These are phyloP conservation scores for Notolabrus celidotus DNA, from an alignment of 2,797 vertebrate species.

Conservation along the genomic window DNA sequence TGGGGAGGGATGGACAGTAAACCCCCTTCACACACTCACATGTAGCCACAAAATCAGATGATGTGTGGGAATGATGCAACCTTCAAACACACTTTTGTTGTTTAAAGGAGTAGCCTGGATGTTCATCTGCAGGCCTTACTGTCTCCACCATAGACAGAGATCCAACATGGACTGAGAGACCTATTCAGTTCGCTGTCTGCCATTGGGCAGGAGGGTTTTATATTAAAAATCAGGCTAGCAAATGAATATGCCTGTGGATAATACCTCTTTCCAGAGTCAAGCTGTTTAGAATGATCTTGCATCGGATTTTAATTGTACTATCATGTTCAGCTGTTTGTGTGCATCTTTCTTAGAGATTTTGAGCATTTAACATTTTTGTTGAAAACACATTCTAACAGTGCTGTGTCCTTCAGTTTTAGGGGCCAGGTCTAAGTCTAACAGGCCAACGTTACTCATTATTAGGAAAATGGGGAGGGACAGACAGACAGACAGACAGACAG, in stretches of 20 bases:
- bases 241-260: not conserved
- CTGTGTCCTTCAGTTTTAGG: not conserved
- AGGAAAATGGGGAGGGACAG: too few species aligned
- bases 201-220: not conserved
- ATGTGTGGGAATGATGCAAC: conserved; percentile 55
- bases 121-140: conserved; percentile 38
- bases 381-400: not conserved
- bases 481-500: too few species aligned
- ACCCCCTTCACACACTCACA: conserved; percentile 24
- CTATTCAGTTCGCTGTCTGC: not conserved
- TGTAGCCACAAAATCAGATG: conserved; percentile 58
- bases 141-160: conserved; percentile 2
- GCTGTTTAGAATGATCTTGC: not conserved
- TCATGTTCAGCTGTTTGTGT: not conserved
- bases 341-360: not conserved
- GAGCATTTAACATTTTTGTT: not conserved
- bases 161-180: too few species aligned
- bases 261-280: not conserved
- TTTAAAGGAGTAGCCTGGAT: conserved; percentile 40
- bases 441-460: too few species aligned
- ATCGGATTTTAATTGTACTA: not conserved
- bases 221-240: not conserved
- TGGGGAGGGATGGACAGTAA: not conserved
- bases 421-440: too few species aligned
- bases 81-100: conserved; percentile 56